Evolutionary conservation across 2,113 vertebrate genomes (phyloP).

Genomic region (Stictonetta naevosa): DNA sequence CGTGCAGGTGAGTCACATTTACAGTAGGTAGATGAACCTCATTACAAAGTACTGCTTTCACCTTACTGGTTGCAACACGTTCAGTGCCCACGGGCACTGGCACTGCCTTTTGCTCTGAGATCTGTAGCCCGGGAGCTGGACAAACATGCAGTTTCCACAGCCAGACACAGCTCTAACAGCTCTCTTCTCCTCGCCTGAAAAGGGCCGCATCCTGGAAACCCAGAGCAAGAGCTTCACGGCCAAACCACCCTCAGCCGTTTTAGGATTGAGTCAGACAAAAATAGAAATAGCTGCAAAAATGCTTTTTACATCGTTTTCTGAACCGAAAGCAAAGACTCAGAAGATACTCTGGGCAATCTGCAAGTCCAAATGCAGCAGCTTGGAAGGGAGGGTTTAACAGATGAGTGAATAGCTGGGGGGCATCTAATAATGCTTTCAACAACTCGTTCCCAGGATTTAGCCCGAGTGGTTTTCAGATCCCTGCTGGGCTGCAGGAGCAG

Average conservation of each 20-base stretch:
- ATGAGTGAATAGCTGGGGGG: slow-evolving; percentile 10
- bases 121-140: background rate
- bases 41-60: background rate
- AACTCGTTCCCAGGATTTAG: background rate
- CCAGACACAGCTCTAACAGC: background rate
- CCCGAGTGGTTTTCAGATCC: background rate
- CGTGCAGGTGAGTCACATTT: background rate
- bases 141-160: background rate
- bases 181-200: background rate
- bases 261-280: background rate
- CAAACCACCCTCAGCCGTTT: background rate
- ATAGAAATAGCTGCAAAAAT: background rate
- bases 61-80: slow-evolving; percentile 20
- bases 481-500: slow-evolving; percentile 4
- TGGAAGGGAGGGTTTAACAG: background rate
- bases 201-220: background rate
- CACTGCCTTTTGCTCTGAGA: background rate
- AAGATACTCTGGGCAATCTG: background rate
- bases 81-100: background rate
- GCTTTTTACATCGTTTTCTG: background rate
- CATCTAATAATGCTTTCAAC: slow-evolving; percentile 14
- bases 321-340: background rate
- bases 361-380: background rate
- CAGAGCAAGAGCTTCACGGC: background rate
- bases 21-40: background rate